Evolutionary conservation across 2,888 invertebrate genomes (phyloP), one percentile per base, ranked within the genome.

Genomic region (Eugnorisma glareosa): DNA sequence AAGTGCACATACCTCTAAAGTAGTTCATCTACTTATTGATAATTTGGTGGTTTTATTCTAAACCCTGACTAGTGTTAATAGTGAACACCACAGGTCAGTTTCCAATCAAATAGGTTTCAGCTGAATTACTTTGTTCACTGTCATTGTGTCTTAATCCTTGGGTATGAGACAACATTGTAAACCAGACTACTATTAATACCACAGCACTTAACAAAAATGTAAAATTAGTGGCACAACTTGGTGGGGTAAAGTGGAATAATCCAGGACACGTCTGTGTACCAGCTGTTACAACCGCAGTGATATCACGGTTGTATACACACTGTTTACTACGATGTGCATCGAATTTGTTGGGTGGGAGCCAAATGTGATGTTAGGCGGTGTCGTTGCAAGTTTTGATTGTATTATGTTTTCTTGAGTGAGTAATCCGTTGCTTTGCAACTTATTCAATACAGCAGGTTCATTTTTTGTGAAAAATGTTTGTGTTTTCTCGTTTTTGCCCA

Each of bases 251-350:
- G 64, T 40, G 10, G 64, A 64, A 40, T 64, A 64, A 64, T 40
- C 40, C 64, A 40, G 64, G 40, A 64, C 81, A 91, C 76, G 75
- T 78, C 86, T 85, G 87, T 78, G 83, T 81, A 88, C 86, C 92
- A 93, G 91, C 92, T 93, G 93, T 91, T 92, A 89, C 90, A 86
- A 86, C 88, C 90, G 86, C 91, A 89, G 86, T 90, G 80, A 87
- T 90, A 92, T 90, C 89, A 85, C 86, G 85, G 73, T 85, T 57
- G 69, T 64, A 64, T 70, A 91, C 88, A 89, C 82, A 90, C 86
- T 45, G 89, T 31, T 13, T 0, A 15, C 10, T 7, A 66, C 57
- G 66, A 82, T 45, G 40, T 40, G 69, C 18, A 75, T 59, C 69
- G 43, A n/a, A 85, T 82, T 57, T 73, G 74, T 78, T 85, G 83